phyloP scores from a whole-genome alignment of 1,140 invertebrate genomes.

The Limonius californicus region DNA sequence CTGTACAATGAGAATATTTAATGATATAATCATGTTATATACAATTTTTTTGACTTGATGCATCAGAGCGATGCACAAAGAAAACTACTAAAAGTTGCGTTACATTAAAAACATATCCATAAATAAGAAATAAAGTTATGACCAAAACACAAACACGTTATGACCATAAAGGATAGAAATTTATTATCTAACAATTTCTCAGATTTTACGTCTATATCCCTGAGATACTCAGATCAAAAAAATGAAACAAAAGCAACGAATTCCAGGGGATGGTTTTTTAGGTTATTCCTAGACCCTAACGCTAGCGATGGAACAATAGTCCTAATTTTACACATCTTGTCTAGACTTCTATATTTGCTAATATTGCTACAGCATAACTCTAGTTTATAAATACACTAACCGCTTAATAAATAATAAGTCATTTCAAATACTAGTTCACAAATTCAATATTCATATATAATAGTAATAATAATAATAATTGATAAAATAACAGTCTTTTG shows the following conservation, averaged over 20 bases:
- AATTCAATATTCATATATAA: conserved; percentile 19
- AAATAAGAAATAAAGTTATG: neutral
- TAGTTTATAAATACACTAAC: conserved; percentile 24
- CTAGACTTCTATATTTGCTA: conserved; percentile 29
- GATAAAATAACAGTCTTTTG: conserved; percentile 42
- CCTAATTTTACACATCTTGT: conserved; percentile 22
- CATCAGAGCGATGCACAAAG: no score
- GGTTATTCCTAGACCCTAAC: conserved; percentile 5
- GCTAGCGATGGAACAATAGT: conserved; percentile 21
- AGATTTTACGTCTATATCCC: conserved; percentile 27
- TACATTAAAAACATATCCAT: neutral
- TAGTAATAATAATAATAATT: conserved; percentile 23
- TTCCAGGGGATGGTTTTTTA: conserved; percentile 10
- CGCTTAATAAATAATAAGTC: conserved; percentile 25
- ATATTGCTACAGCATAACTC: conserved; percentile 31
- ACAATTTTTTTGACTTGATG: no score
- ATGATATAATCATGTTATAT: no score
- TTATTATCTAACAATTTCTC: conserved; percentile 11
- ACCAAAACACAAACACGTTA: neutral
- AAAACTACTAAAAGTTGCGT: no score
- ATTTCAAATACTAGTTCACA: conserved; percentile 12
- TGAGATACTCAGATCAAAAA: conserved; percentile 33
- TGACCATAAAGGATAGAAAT: conserved; percentile 10
- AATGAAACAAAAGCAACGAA: conserved; percentile 13
- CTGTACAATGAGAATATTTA: no score